Evolutionary conservation across 2,888 invertebrate species (phyloP).

Genomic region (Emmelina monodactyla): DNA sequence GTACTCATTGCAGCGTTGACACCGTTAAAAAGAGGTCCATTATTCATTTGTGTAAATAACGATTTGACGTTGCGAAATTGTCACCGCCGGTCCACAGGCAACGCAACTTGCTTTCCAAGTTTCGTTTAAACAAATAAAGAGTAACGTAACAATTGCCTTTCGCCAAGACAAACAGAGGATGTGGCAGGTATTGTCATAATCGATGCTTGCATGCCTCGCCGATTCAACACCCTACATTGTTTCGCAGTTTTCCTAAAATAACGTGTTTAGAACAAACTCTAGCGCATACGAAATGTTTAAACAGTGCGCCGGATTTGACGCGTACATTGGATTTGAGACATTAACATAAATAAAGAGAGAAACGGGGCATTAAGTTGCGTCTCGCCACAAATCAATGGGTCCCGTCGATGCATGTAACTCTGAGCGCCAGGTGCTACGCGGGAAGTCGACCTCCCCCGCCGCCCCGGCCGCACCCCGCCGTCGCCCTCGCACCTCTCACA

Average conservation of each 20-base stretch:
- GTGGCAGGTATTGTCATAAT: constrained; percentile 42
- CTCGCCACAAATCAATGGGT: constrained; percentile 58
- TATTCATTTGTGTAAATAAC: too few species aligned
- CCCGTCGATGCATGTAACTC: constrained; percentile 50
- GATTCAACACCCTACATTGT: constrained; percentile 25
- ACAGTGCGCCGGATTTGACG: constrained; percentile 4
- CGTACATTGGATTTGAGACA: background rate
- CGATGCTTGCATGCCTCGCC: constrained; percentile 25
- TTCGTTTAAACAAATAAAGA: constrained; percentile 42
- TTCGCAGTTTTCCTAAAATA: constrained; percentile 25
- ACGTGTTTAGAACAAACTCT: constrained; percentile 19
- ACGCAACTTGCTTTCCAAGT: constrained; percentile 37
- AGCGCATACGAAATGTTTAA: constrained; percentile 12
- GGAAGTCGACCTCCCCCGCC: constrained; percentile 37
- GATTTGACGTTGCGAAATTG: constrained; percentile 9
- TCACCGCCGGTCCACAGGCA: constrained; percentile 14
- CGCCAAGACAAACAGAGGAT: constrained; percentile 55
- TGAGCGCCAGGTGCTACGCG: constrained; percentile 62
- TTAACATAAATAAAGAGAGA: background rate
- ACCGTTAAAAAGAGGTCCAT: too few species aligned
- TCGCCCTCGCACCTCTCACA: constrained; percentile 26
- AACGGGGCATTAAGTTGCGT: constrained; percentile 38
- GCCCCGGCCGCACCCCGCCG: constrained; percentile 15
- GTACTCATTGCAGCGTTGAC: too few species aligned
- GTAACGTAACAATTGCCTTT: constrained; percentile 45